Evolutionary conservation across 2,797 vertebrate species (phyloP), one percentile per base, ranked within the genome.

Genomic region (Onychomys arenicola): DNA sequence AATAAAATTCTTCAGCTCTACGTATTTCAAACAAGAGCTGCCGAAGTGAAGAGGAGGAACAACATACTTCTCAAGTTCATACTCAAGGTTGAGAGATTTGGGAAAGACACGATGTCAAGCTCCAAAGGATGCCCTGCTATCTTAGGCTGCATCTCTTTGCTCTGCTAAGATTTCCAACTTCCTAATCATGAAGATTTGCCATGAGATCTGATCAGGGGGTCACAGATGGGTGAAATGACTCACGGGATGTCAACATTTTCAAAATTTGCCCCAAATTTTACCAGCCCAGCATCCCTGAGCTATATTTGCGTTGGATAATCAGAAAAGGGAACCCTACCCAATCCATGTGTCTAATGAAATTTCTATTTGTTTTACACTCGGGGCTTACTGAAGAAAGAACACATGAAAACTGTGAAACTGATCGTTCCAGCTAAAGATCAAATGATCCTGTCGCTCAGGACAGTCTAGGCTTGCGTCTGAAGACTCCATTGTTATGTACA

Each of bases 321-420:
- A 37, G 23, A 9, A 93, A 93, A 37, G 46, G 25, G 57, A 96
- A 84, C 37, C 37, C 32, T 52, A 49, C 9, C 37, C 73, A 0
- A 7, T n/a, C 21, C 32, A 63, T 29, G 37, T 21, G 89, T 85
- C 88, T 71, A 46, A 83, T 2, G 34, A 7, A 93, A 89, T 61
- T 43, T 92, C 75, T 37, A 46, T 34, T 43, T 84, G 13, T 89
- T 93, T 96, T 73, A 84, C 21, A 95, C 37, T 49, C 88, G 43
- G 46, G 4, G 6, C 63, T 88, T 95, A 55, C 12, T 55, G 2
- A 86, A 65, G 59, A 52, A 82, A 43, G 29, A 61, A 59, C 75
- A 27, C n/a, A 83, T 89, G 55, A 84, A 83, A 91, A 65, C 3
- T 80, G 77, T 46, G 84, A 9, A 89, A 75, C 32, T 75, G 61